phyloP scores from a whole-genome alignment of 2,113 vertebrate species.

The Alligator sinensis region DNA sequence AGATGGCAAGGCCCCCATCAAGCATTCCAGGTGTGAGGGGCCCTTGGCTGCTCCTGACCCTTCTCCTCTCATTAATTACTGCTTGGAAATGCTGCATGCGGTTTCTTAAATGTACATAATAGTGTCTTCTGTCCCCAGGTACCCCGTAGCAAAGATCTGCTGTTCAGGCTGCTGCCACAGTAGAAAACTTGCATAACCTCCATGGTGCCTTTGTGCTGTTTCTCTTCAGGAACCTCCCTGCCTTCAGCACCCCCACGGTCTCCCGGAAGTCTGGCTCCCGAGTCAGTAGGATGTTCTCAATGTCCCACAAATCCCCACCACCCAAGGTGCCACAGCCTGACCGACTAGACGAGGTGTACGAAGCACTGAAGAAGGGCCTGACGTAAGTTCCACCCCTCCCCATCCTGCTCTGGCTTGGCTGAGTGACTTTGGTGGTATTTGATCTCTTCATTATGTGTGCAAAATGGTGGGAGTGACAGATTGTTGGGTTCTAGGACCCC shows the following conservation, averaged over 20 bases:
- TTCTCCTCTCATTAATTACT: not conserved
- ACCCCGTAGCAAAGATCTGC: no score
- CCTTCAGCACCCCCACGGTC: constrained; percentile 90
- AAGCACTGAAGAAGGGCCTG: constrained; percentile 93
- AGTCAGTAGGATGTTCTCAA: constrained; percentile 94
- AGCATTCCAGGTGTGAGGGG: not conserved
- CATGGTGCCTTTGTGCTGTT: not conserved
- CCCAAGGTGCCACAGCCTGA: constrained; percentile 95
- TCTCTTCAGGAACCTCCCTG: constrained; percentile 84
- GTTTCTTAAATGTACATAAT: not conserved
- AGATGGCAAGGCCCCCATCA: not conserved
- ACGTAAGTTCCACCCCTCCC: constrained; percentile 82
- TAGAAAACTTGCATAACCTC: no score
- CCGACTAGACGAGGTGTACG: constrained; percentile 91
- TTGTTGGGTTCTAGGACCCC: not conserved
- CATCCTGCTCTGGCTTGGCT: not conserved
- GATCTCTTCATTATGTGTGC: no score
- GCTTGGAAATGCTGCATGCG: not conserved
- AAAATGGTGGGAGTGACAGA: not conserved
- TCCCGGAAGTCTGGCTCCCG: constrained; percentile 89
- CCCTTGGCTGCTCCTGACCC: not conserved
- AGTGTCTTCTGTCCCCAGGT: not conserved
- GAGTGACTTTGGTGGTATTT: no score
- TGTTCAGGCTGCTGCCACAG: no score
- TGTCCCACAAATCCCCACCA: constrained; percentile 89